These are phyloP conservation scores for Neoaliturus tenellus DNA, from an alignment of 2,888 invertebrate genomes.

Conservation along the genomic window DNA sequence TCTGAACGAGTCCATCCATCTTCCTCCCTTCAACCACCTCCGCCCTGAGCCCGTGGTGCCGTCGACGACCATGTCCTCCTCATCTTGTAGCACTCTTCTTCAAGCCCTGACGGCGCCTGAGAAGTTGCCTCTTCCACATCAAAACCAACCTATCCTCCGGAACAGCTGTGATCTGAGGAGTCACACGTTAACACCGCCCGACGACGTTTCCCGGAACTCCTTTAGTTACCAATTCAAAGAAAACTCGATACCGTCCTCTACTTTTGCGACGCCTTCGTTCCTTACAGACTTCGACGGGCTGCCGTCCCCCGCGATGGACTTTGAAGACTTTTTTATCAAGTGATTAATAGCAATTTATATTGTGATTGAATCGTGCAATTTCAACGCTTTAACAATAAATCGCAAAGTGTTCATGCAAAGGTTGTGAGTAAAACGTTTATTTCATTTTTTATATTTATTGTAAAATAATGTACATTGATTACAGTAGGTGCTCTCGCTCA, in stretches of 20 bases:
- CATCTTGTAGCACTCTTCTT: slow-evolving; percentile 18
- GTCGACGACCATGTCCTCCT: not conserved
- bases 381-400: not conserved
- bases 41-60: not conserved
- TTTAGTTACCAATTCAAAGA: slow-evolving; percentile 35
- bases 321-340: slow-evolving; percentile 39
- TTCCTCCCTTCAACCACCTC: slow-evolving; percentile 33
- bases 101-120: not conserved
- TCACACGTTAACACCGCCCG: slow-evolving; percentile 26
- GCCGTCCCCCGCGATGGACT: slow-evolving; percentile 46
- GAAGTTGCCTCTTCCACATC: not conserved
- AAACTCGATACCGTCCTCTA: slow-evolving; percentile 27
- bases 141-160: not conserved
- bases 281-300: slow-evolving; percentile 38
- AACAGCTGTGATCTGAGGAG: slow-evolving; percentile 25
- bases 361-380: slow-evolving; percentile 16
- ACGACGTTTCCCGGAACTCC: slow-evolving; percentile 8
- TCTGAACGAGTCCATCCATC: slow-evolving; percentile 11
- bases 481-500: too few species aligned
- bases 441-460: not conserved
- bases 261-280: not conserved
- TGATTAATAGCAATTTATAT: not conserved
- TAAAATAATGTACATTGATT: too few species aligned
- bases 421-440: slow-evolving; percentile 5
- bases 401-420: slow-evolving; percentile 21